Evolutionary conservation across 2,888 invertebrate species (phyloP).

Genomic region (Mesochorus sp.): DNA sequence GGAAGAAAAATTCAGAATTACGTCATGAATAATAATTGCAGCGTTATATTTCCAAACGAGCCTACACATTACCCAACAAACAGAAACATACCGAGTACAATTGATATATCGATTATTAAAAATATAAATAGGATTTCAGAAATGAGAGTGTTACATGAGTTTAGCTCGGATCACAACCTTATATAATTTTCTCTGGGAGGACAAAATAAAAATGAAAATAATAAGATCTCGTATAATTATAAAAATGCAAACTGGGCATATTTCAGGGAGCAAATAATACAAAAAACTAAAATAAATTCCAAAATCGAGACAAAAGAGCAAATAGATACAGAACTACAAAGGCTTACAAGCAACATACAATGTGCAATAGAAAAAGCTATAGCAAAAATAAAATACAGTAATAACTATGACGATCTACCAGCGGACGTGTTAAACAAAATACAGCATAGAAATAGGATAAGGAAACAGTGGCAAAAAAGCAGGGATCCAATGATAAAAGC

Average conservation of each 20-base stretch:
- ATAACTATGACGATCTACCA: conserved; percentile 41
- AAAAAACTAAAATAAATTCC: conserved; percentile 20
- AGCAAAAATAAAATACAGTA: not conserved
- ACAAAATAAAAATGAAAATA: too few relatives aligned
- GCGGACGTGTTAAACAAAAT: conserved; percentile 31
- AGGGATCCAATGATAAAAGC: not conserved
- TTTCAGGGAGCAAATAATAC: conserved; percentile 41
- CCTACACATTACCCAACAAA: not conserved
- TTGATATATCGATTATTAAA: conserved; percentile 4
- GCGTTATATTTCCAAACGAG: not conserved
- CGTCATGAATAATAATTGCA: not conserved
- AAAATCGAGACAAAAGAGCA: not conserved
- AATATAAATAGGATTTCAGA: not conserved
- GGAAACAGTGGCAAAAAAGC: conserved; percentile 19
- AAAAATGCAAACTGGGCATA: conserved; percentile 43
- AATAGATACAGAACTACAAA: conserved; percentile 34
- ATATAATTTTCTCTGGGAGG: too few relatives aligned
- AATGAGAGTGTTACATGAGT: not conserved
- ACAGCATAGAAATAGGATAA: conserved; percentile 20
- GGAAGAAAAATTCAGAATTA: conserved; percentile 2
- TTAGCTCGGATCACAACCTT: conserved; percentile 19
- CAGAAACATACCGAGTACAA: not conserved
- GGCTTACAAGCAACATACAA: conserved; percentile 39
- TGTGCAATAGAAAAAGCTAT: conserved; percentile 36
- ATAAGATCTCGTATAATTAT: too few relatives aligned